phyloP scores from a whole-genome alignment of 2,113 vertebrate species.

The Rhinoptilus africanus region DNA sequence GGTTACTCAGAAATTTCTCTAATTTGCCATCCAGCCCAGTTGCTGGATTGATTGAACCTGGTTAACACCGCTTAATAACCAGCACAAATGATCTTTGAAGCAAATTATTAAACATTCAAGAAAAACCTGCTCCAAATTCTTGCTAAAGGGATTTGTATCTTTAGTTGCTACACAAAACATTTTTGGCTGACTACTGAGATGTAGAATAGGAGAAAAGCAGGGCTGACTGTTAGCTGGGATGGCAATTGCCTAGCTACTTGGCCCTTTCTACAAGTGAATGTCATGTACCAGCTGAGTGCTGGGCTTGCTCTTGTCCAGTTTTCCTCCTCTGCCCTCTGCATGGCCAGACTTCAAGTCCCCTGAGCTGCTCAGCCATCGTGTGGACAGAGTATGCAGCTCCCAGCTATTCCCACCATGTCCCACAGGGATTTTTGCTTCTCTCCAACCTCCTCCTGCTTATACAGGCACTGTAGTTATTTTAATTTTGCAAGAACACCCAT shows the following conservation, averaged over 20 bases:
- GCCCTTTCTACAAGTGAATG: background rate
- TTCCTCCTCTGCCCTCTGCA: background rate
- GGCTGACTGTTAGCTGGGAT: background rate
- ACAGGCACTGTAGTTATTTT: background rate
- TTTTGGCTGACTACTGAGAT: background rate
- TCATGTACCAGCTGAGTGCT: fast-evolving
- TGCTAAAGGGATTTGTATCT: background rate
- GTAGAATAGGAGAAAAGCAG: background rate
- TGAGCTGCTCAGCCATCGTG: fast-evolving
- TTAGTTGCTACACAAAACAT: background rate
- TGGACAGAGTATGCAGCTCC: background rate
- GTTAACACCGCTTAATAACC: background rate
- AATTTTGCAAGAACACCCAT: background rate
- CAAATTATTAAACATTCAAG: background rate
- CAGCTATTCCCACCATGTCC: background rate
- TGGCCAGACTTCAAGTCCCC: fast-evolving
- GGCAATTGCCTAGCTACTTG: too few relatives aligned
- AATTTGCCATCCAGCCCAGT: background rate
- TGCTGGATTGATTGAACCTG: background rate
- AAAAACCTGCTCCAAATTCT: background rate
- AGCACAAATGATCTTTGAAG: background rate
- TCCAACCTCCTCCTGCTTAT: background rate
- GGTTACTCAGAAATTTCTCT: background rate
- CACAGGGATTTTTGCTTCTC: background rate
- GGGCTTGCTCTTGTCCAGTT: background rate